phyloP scores from a whole-genome alignment of 2,797 vertebrate species.

The Anguilla pacifica region DNA sequence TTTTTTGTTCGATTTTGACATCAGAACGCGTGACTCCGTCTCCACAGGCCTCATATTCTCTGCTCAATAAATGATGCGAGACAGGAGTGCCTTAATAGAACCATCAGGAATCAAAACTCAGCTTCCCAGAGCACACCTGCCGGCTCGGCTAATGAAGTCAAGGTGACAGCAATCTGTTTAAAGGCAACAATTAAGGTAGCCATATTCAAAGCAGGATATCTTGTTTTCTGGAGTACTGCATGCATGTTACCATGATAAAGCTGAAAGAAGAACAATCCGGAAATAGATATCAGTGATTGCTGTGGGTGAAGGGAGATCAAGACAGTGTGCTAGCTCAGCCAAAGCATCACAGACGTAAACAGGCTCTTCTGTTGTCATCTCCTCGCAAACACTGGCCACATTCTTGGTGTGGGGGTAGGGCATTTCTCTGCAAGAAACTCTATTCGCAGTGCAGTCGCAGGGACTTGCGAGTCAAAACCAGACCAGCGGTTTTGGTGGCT shows the following conservation, averaged over 20 bases:
- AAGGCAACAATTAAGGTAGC: neutral
- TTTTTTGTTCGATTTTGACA: neutral
- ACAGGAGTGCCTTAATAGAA: constrained; percentile 2
- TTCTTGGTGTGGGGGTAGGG: neutral
- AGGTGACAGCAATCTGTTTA: neutral
- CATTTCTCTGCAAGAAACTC: neutral
- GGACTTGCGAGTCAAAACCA: neutral
- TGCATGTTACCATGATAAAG: neutral
- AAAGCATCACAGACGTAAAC: neutral
- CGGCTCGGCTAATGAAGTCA: neutral
- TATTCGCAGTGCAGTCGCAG: neutral
- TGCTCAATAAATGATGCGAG: neutral
- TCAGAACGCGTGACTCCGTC: no score
- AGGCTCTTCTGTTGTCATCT: neutral
- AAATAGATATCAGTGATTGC: neutral
- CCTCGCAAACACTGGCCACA: neutral
- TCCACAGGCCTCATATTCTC: neutral
- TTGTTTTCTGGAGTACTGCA: neutral
- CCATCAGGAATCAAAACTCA: neutral
- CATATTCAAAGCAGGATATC: neutral
- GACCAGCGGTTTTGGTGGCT: neutral
- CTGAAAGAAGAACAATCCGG: neutral
- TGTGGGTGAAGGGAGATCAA: neutral
- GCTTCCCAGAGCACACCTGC: neutral
- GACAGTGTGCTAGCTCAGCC: neutral